phyloP scores from a whole-genome alignment of 2,113 vertebrate species.

The Sterrhoptilus dennistouni region DNA sequence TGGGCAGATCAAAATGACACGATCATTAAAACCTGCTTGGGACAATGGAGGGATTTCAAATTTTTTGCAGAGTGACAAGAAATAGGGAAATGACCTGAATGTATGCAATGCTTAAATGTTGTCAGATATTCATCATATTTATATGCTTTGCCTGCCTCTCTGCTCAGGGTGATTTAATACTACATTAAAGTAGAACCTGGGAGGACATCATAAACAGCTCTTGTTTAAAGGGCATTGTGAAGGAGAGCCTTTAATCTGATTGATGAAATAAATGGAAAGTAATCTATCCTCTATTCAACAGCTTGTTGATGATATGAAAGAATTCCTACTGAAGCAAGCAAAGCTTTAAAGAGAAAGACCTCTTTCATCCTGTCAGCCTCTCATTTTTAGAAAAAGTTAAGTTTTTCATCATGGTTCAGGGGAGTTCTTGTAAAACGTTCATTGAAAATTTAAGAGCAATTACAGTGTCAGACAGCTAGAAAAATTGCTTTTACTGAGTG shows the following conservation, averaged over 20 bases:
- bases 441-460: slow-evolving; percentile 95
- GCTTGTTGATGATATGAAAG: slow-evolving; percentile 84
- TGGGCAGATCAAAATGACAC: neutral
- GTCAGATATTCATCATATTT: slow-evolving; percentile 77
- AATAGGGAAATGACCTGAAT: slow-evolving; percentile 69
- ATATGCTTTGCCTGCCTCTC: slow-evolving; percentile 63
- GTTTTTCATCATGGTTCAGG: slow-evolving; percentile 90
- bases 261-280: slow-evolving; percentile 88
- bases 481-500: slow-evolving; percentile 92
- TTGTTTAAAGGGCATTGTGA: slow-evolving; percentile 87
- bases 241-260: slow-evolving; percentile 87
- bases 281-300: slow-evolving; percentile 85
- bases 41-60: neutral
- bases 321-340: slow-evolving; percentile 81
- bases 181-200: slow-evolving; percentile 80
- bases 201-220: slow-evolving; percentile 84
- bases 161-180: slow-evolving; percentile 78
- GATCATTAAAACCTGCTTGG: slow-evolving; percentile 25
- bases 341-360: slow-evolving; percentile 85
- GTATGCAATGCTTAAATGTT: slow-evolving; percentile 72
- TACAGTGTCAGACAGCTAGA: slow-evolving; percentile 94
- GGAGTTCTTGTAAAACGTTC: slow-evolving; percentile 89
- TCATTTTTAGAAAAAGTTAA: slow-evolving; percentile 88
- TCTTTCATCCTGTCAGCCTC: slow-evolving; percentile 86
- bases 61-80: slow-evolving; percentile 57